Evolutionary conservation across 2,113 vertebrate species (phyloP), one percentile per base, ranked within the genome.

Genomic region (Xenopus borealis): DNA sequence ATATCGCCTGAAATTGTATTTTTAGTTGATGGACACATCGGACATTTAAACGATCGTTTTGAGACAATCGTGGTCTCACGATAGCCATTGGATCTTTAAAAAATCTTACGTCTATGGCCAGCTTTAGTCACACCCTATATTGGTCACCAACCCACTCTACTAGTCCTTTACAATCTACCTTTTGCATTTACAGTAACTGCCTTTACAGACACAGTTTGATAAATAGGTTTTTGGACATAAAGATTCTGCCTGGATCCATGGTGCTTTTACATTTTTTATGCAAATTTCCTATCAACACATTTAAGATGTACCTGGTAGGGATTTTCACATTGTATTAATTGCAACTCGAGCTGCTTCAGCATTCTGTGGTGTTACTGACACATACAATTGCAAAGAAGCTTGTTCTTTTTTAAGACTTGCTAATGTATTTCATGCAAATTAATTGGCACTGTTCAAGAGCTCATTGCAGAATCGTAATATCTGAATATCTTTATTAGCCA

Each of bases 341-440:
- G 27, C 59, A 57, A 53, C 23, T 18, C 40, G 58, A 63, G 66
- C 57, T 75, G 73, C 53, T 61, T 20, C 66, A 69, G 61, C 64
- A 67, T 70, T 55, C 62, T 33, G 46, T 50, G 53, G 66, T 61
- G 19, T 76, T 66, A 76, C 62, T 62, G 67, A 63, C 67, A 77
- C 74, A 59, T 77, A 64, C 61, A 69, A 62, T 27, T 77, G 73
- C 61, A 46, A 69, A 64, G 55, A 77, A 77, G 18, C 57, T 45
- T 40, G 64, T 69, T 58, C 69, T 76, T 76, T 75, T 75, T 76
- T 62, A 76, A 69, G 66, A 76, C 73, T 63, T 69, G 66, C 62
- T 76, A 76, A 76, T 76, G 62, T 76, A 76, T 76, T 69, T 69
- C 73, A 76, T 76, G 73, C 47, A 76, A 76, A 76, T 75, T 75